Percentiles rank a stretch among this genome's conserved stretches.
These are phyloP conservation scores for Margaritifera margaritifera DNA, from an alignment of 2,888 invertebrate genomes.

Conservation along the genomic window DNA sequence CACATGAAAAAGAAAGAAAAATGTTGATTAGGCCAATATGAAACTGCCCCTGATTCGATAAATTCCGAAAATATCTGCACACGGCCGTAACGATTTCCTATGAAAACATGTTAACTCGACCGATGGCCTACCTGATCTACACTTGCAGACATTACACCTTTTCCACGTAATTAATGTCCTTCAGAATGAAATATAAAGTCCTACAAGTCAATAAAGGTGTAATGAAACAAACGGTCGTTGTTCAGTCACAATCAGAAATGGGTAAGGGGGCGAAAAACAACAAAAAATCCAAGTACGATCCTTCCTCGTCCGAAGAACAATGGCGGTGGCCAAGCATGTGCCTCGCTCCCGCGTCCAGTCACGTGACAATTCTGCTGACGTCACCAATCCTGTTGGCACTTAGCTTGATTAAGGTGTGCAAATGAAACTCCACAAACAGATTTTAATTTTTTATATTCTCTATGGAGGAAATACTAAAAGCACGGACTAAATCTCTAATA, in stretches of 20 bases:
- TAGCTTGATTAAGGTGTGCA: no score
- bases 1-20: conserved; percentile 54
- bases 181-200: conserved; percentile 34
- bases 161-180: conserved; percentile 30
- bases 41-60: neutral
- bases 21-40: neutral
- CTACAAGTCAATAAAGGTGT: neutral
- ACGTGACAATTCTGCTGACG: conserved; percentile 59
- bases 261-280: conserved; percentile 15
- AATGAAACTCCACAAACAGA: no score
- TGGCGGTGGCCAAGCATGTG: conserved; percentile 69
- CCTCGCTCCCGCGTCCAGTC: conserved; percentile 65
- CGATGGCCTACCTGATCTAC: conserved; percentile 66
- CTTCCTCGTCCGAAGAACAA: conserved; percentile 57
- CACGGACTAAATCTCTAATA: no score
- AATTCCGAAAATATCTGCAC: no score
- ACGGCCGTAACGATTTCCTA: no score
- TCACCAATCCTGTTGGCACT: conserved; percentile 27
- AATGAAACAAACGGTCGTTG: no score
- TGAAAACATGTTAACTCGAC: conserved; percentile 10
- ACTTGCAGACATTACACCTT: conserved; percentile 70
- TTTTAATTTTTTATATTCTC: no score
- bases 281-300: conserved; percentile 31
- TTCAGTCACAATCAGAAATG: neutral
- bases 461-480: no score